Base-by-base conservation (phyloP, 2,888 invertebrate genomes). In the Drosophila setosimentum region DNA sequence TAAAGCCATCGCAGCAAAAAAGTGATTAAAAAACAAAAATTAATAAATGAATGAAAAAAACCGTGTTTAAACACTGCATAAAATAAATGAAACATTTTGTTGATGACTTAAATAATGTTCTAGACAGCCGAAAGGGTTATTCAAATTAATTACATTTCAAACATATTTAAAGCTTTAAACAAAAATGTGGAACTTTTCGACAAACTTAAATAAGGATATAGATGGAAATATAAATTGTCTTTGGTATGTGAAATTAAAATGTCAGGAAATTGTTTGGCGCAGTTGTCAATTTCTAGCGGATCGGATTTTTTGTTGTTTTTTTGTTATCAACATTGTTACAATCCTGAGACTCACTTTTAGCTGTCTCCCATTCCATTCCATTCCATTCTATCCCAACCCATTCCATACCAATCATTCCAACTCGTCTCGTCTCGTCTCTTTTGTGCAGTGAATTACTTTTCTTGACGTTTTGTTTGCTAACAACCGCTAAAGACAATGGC, bases 381-480 rank as follows among this genome's bases (percentile, higher is more conserved):
- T 24, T 37, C 32, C 13, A 13, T 73, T 18, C 40, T 40, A 32
- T 55, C 37, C 45, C 55, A 58, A 55, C 37, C 13, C 65, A 32
- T 21, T 42, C 37, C 55, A 35, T 64, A 49, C 57, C 54, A n/a
- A 55, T 18, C 37, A 37, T 45, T 24, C 21, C 29, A 57, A 42
- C 16, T 33, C 33, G 76, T 55, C 53, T 33, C 33, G 76, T 55
- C 53, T 58, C 68, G 72, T 74, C 51, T 57, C 73, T 78, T 80
- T 86, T 88, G 81, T 80, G 81, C 74, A 68, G 60, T 89, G 85
- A 86, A 86, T 86, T 86, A 78, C 89, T 86, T 80, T 86, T 83
- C 87, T 81, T 87, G 77, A 71, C 87, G 83, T 90, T 86, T 87
- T 90, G 83, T 90, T 84, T 90, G 84, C 73, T 59, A 83, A 83